A percentile compares a stretch with the other conserved stretches of the same genome.
Evolutionary conservation across 2,888 invertebrate species (phyloP).

Genomic region (Ganaspis brasiliensis): DNA sequence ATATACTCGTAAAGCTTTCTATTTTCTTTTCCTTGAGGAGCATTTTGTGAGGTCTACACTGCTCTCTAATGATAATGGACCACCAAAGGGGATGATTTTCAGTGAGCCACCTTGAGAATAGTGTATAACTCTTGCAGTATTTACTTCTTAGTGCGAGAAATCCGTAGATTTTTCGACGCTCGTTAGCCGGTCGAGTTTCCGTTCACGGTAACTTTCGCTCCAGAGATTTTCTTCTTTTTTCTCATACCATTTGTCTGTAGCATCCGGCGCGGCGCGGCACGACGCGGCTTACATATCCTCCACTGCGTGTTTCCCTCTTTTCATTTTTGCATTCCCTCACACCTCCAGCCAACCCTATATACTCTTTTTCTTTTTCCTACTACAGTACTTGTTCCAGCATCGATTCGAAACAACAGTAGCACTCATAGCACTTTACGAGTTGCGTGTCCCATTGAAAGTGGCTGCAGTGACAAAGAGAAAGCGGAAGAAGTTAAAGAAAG

Average conservation of each 20-base stretch:
- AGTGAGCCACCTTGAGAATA: conserved; percentile 16
- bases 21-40: not conserved
- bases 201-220: conserved; percentile 27
- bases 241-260: conserved; percentile 33
- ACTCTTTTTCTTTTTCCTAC: not conserved
- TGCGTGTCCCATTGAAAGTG: conserved; percentile 58
- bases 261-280: conserved; percentile 25
- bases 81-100: conserved; percentile 7
- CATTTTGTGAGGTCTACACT: not conserved
- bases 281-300: conserved; percentile 32
- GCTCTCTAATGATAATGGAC: conserved; percentile 26
- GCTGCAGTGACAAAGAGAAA: conserved; percentile 35
- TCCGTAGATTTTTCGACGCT: conserved; percentile 25
- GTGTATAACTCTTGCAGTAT: not conserved
- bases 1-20: conserved; percentile 15
- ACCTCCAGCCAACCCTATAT: not conserved
- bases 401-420: conserved; percentile 58
- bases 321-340: conserved; percentile 39
- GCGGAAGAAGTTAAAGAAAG: conserved; percentile 30
- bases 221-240: conserved; percentile 37
- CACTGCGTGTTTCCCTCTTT: conserved; percentile 34
- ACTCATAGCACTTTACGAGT: conserved; percentile 51
- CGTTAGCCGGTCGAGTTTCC: conserved; percentile 41
- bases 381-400: conserved; percentile 53
- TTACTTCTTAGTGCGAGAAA: conserved; percentile 29